Percentiles rank a stretch among this genome's conserved stretches.
These are phyloP conservation scores for Coryphaenoides rupestris DNA, from an alignment of 2,113 vertebrate species.

Conservation along the genomic window DNA sequence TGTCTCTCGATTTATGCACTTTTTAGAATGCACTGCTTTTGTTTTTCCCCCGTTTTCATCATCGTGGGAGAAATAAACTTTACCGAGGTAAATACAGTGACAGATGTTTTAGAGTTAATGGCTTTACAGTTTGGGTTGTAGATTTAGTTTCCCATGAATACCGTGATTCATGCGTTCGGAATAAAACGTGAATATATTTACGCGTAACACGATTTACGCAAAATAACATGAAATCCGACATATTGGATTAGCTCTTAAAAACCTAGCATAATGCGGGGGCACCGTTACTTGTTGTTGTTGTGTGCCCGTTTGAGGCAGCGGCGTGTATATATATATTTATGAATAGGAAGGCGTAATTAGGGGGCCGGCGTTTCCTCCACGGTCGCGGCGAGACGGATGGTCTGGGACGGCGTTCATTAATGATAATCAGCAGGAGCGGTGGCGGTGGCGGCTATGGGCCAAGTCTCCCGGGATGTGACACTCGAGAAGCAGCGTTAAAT, in stretches of 20 bases:
- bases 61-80: too few relatives aligned
- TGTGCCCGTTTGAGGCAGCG: constrained; percentile 61
- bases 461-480: constrained; percentile 68
- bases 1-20: background rate
- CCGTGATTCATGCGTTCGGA: too few relatives aligned
- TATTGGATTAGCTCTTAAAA: too few relatives aligned
- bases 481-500: constrained; percentile 75
- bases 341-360: constrained; percentile 76
- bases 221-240: too few relatives aligned
- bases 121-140: too few relatives aligned
- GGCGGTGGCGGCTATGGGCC: constrained; percentile 67
- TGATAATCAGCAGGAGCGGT: constrained; percentile 75
- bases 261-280: constrained; percentile 25
- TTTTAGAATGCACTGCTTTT: background rate
- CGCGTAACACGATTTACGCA: too few relatives aligned
- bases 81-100: too few relatives aligned
- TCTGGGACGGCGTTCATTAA: constrained; percentile 73
- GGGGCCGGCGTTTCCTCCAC: constrained; percentile 71
- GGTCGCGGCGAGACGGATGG: constrained; percentile 74
- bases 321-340: constrained; percentile 74
- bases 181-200: too few relatives aligned
- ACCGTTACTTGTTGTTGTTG: too few relatives aligned
- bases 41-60: too few relatives aligned
- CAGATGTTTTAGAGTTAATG: too few relatives aligned
- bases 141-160: too few relatives aligned